Base-by-base conservation (phyloP, 2,888 invertebrate species). In the Latheticus oryzae region DNA sequence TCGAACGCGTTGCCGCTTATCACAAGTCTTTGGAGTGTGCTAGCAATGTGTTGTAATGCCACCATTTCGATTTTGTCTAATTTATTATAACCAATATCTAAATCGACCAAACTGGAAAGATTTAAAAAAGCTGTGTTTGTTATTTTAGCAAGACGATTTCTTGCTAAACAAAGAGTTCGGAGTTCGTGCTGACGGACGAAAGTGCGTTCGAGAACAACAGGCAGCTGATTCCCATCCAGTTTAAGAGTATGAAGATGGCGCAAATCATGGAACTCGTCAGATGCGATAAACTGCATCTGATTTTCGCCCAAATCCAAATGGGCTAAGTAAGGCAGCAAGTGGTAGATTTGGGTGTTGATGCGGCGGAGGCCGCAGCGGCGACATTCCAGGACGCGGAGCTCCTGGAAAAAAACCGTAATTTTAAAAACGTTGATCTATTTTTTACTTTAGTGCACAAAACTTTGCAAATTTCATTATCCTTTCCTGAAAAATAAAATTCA, bases 261-360 rank as follows among this genome's bases (percentile, higher is more conserved):
- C 37, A 90, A 81, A 72, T 87, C 87, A 65, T 83, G 82, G 73
- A 88, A 90, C 74, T 90, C 89, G 70, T 89, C 89, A 35, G 85
- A 81, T 63, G 86, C 85, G 45, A 90, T 78, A 76, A 87, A 90
- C 78, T 89, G 89, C 74, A 91, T 87, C 54, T 83, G 83, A 79
- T 92, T 92, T 73, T 89, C 84, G 28, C 91, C 90, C 68, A 92
- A 80, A 78, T 92, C 91, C 67, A 92, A 78, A 73, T 88, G 87
- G 66, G 85, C 84, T 60, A 92, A 81, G 72, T 86, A 85, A 60
- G 89, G 84, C 69, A 89, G 83, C 69, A 90, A 82, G 75, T 90
- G 87, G 79, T 91, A 91, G 68, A 92, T 84, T 75, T 90, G 88
- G 5, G 89, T 86, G 79, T 92, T 91, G 68, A 92, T 85, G 75